phyloP scores from a whole-genome alignment of 2,888 invertebrate genomes.

The Plagodis dolabraria region DNA sequence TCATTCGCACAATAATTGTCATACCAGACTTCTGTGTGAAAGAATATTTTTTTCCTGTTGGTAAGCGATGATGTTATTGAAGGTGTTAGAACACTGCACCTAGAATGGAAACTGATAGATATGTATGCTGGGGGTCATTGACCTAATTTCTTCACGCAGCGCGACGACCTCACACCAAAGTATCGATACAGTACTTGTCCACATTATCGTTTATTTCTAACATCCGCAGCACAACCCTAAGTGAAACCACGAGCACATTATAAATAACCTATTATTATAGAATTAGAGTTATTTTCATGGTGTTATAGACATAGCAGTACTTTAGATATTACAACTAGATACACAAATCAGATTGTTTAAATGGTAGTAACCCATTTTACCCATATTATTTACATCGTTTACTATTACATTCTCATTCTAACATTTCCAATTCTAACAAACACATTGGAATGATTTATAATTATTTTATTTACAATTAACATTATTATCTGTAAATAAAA shows the following conservation, averaged over 20 bases:
- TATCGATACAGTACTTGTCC: neutral
- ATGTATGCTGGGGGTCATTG: too few relatives aligned
- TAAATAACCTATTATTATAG: slow-evolving; percentile 30
- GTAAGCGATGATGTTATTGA: too few relatives aligned
- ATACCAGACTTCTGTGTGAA: too few relatives aligned
- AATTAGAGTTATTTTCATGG: slow-evolving; percentile 44
- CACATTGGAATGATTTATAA: slow-evolving; percentile 71
- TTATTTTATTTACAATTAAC: slow-evolving; percentile 54
- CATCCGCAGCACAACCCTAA: neutral
- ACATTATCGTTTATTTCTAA: neutral
- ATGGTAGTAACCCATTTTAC: slow-evolving; percentile 52
- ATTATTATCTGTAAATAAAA: slow-evolving; percentile 42
- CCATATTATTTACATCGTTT: slow-evolving; percentile 56
- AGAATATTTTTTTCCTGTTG: too few relatives aligned
- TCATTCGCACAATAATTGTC: too few relatives aligned
- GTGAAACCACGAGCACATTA: slow-evolving; percentile 10
- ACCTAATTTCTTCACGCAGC: too few relatives aligned
- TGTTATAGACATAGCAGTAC: slow-evolving; percentile 63
- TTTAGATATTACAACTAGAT: slow-evolving; percentile 24
- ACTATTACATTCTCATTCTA: slow-evolving; percentile 40
- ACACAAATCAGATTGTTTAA: slow-evolving; percentile 15
- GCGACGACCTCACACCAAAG: too few relatives aligned
- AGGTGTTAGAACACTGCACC: too few relatives aligned
- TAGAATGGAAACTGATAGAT: too few relatives aligned
- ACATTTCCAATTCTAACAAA: slow-evolving; percentile 60